Evolutionary conservation across 2,113 vertebrate genomes (phyloP).

Genomic region (Micromys minutus): DNA sequence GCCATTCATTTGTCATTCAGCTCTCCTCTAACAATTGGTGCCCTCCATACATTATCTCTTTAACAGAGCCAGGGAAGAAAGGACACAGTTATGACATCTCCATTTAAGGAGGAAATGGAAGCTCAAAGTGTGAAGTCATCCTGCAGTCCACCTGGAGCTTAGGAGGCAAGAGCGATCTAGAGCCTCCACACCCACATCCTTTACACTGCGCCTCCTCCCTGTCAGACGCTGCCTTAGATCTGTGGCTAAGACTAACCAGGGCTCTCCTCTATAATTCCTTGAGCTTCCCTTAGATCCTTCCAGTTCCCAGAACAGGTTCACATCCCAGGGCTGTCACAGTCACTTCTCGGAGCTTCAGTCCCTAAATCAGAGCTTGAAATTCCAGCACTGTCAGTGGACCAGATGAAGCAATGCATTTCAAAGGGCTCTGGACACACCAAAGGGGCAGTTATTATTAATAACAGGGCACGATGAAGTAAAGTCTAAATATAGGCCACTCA

Average conservation of each 20-base stretch:
- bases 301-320: background rate
- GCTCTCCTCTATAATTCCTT: background rate
- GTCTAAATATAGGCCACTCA: constrained; percentile 77
- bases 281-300: constrained; percentile 3
- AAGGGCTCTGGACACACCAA: constrained; percentile 69
- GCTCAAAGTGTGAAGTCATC: background rate
- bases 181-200: background rate
- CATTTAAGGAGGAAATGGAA: constrained; percentile 31
- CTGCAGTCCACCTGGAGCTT: background rate
- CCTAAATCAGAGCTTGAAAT: constrained; percentile 64
- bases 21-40: background rate
- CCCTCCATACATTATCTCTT: background rate
- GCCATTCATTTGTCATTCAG: background rate
- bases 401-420: constrained; percentile 73
- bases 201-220: background rate
- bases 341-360: constrained; percentile 20
- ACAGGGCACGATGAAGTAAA: constrained; percentile 72
- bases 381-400: constrained; percentile 55
- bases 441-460: constrained; percentile 78
- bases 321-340: background rate
- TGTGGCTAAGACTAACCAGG: background rate
- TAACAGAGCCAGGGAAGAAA: constrained; percentile 10
- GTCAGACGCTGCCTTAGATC: background rate
- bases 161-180: constrained; percentile 10
- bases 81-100: background rate